Evolutionary conservation across 2,113 vertebrate genomes (phyloP).

Genomic region (Nanorana parkeri): DNA sequence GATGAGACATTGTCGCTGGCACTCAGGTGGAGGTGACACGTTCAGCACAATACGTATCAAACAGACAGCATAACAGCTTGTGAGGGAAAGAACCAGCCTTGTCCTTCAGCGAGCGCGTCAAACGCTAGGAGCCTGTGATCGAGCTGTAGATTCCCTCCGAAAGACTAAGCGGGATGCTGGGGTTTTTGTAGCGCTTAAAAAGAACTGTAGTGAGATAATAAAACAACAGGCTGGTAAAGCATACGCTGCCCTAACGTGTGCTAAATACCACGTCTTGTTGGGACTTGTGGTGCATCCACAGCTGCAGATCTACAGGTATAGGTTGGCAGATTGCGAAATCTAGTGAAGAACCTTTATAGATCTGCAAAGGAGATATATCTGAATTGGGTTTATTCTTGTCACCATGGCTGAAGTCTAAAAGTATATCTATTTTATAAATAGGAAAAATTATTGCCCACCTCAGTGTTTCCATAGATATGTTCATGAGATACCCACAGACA

Average conservation of each 20-base stretch:
- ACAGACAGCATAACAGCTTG: constrained; percentile 20
- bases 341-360: too few species aligned
- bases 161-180: background rate
- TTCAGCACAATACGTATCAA: constrained; percentile 12
- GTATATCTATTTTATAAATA: too few species aligned
- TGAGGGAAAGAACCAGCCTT: background rate
- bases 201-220: constrained; percentile 1
- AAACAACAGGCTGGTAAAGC: background rate
- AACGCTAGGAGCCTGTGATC: background rate
- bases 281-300: too few species aligned
- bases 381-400: too few species aligned
- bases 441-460: too few species aligned
- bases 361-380: too few species aligned
- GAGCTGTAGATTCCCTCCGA: background rate
- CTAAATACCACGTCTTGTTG: background rate
- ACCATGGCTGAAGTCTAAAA: too few species aligned
- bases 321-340: too few species aligned
- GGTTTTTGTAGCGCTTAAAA: background rate
- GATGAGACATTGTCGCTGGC: constrained; percentile 14
- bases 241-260: background rate
- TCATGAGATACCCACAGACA: too few species aligned
- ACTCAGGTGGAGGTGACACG: constrained; percentile 24
- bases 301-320: too few species aligned
- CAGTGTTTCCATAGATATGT: too few species aligned
- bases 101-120: constrained; percentile 10